These are phyloP conservation scores for Xestia sexstrigata DNA, from an alignment of 2,888 invertebrate genomes.

Conservation along the genomic window DNA sequence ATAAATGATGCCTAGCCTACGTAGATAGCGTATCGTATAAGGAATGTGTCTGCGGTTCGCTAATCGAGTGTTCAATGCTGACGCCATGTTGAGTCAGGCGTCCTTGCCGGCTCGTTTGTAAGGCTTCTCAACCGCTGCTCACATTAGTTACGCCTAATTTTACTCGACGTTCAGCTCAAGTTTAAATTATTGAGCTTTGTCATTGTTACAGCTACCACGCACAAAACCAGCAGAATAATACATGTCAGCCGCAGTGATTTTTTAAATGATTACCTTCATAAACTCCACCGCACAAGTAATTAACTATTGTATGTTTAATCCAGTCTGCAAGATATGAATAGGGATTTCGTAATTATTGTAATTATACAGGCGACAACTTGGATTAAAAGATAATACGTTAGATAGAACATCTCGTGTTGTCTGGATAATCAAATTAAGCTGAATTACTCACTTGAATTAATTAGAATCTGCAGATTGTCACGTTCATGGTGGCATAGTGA, in stretches of 20 bases:
- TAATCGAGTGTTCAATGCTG: slow-evolving; percentile 68
- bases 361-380: not conserved
- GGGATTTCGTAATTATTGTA: slow-evolving; percentile 27
- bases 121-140: slow-evolving; percentile 72
- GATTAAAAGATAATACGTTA: slow-evolving; percentile 24
- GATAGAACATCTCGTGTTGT: slow-evolving; percentile 1
- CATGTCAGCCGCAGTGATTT: not conserved
- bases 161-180: slow-evolving; percentile 42
- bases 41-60: slow-evolving; percentile 72
- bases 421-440: slow-evolving; percentile 28
- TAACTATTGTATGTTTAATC: not conserved
- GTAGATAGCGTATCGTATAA: slow-evolving; percentile 68
- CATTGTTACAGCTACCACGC: slow-evolving; percentile 38
- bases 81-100: slow-evolving; percentile 80
- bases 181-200: slow-evolving; percentile 54
- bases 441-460: slow-evolving; percentile 30
- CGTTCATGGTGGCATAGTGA: slow-evolving; percentile 15
- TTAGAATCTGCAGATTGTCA: slow-evolving; percentile 38
- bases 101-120: slow-evolving; percentile 76
- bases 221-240: slow-evolving; percentile 14
- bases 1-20: slow-evolving; percentile 40
- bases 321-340: slow-evolving; percentile 12
- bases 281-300: not conserved
- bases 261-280: not conserved
- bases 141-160: slow-evolving; percentile 70